phyloP scores from a whole-genome alignment of 2,797 vertebrate genomes.

The Sebastes iracundus region DNA sequence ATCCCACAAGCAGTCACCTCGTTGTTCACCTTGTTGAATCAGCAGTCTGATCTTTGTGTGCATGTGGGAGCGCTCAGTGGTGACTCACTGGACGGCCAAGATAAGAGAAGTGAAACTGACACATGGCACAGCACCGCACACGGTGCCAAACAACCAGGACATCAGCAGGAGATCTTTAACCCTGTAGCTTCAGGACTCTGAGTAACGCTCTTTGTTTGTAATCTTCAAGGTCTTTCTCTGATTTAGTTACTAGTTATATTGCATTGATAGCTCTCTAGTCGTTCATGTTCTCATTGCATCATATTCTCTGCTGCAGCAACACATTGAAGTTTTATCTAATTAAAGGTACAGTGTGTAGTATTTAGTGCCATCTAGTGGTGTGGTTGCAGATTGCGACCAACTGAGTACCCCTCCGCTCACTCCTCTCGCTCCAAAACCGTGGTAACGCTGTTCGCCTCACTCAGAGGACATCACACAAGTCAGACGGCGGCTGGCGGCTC shows the following conservation, averaged over 20 bases:
- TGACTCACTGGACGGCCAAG: conserved; percentile 25
- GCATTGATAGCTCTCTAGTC: neutral
- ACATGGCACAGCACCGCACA: neutral
- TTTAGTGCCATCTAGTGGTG: too few relatives aligned
- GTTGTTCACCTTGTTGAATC: neutral
- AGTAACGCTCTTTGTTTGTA: neutral
- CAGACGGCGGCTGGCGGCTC: too few relatives aligned
- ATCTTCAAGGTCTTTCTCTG: neutral
- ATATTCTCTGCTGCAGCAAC: neutral
- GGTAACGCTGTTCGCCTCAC: too few relatives aligned
- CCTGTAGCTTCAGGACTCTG: neutral
- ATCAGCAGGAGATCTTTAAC: neutral
- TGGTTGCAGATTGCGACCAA: neutral
- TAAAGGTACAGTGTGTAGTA: too few relatives aligned
- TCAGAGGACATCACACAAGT: too few relatives aligned
- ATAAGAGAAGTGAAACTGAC: conserved; percentile 28
- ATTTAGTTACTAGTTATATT: neutral
- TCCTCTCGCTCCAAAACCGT: too few relatives aligned
- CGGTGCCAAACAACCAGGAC: neutral
- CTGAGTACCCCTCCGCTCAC: too few relatives aligned
- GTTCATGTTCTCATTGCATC: neutral
- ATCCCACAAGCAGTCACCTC: neutral
- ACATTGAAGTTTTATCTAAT: too few relatives aligned
- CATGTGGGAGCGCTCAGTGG: neutral
- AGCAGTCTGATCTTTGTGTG: neutral